Evolutionary conservation across 2,113 vertebrate genomes (phyloP).

Genomic region (Oncorhynchus nerka): DNA sequence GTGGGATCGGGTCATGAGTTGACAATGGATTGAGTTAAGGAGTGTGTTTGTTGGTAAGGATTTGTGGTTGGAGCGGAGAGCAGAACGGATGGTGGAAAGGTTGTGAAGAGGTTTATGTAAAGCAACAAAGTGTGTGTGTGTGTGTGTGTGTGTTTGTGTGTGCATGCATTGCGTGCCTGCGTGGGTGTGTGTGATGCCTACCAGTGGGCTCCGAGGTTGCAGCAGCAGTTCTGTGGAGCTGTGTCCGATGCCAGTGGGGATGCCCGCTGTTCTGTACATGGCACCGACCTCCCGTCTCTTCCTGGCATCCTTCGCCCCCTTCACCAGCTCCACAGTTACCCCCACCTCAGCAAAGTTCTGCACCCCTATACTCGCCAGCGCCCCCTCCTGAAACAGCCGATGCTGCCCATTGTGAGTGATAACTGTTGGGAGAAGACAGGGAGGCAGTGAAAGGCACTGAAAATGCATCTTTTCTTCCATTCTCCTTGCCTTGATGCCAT

Average conservation of each 20-base stretch:
- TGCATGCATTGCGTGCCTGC: not conserved
- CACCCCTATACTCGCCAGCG: conserved; percentile 64
- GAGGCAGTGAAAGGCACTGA: not conserved
- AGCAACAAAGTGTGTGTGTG: not conserved
- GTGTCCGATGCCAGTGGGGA: conserved; percentile 75
- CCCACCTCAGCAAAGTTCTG: conserved; percentile 74
- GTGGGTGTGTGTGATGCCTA: conserved; percentile 39
- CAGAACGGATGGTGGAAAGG: too few relatives aligned
- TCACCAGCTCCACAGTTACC: conserved; percentile 73
- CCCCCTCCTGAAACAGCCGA: conserved; percentile 74
- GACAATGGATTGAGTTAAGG: too few relatives aligned
- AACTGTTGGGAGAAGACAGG: conserved; percentile 50
- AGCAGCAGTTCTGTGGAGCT: conserved; percentile 73
- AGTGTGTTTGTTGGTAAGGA: too few relatives aligned
- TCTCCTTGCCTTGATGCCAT: too few relatives aligned
- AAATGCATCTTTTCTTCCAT: too few relatives aligned
- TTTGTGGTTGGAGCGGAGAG: too few relatives aligned
- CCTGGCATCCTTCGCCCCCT: conserved; percentile 70
- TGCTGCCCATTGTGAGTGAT: conserved; percentile 74
- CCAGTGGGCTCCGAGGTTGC: conserved; percentile 70
- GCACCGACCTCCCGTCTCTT: conserved; percentile 63
- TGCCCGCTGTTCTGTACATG: conserved; percentile 73
- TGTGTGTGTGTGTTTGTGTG: not conserved
- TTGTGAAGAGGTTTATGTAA: not conserved
- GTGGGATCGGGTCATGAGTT: conserved; percentile 25